Evolutionary conservation across 2,113 vertebrate genomes (phyloP), one percentile per base, ranked within the genome.

Genomic region (Crypturellus undulatus): DNA sequence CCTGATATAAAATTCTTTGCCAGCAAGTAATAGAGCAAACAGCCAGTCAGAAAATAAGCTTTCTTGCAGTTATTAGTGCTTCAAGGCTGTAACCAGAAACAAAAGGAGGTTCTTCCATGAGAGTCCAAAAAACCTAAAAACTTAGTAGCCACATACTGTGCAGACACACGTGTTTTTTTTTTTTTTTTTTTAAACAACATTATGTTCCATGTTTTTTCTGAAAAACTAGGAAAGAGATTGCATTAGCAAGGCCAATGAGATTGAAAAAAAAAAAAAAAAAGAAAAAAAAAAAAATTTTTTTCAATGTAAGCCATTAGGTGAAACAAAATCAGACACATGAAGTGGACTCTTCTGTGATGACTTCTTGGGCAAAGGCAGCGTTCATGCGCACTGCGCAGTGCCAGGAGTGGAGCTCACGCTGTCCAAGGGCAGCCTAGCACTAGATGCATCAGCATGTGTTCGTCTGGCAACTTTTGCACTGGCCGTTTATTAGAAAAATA

Each of bases 401-500:
- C 82, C 85, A 75, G 85, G 82, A 91, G 92, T 76, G 79, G 93
- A 75, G 91, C 83, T 88, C 10, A 4, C 75, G 93, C 56, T 2
- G 0, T 83, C 69, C 85, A 87, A 68, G 79, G n/a, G 83, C 22
- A 0, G 79, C 90, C 72, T 30, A 75, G n/a, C 12, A 30, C 82
- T 52, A 10, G 77, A 81, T 84, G 79, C 77, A 21, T 69, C 47
- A 84, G 78, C 3, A 0, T 83, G 64, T 85, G 79, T 72, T 65
- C 85, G 69, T 69, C 56, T 91, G 85, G 87, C 87, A 94, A 84
- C 91, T 95, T 92, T 71, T 88, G 80, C 92, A 90, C 51, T 56
- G 79, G 56, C 85, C 68, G 30, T 95, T 97, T 96, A 79, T 92
- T 85, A 84, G 79, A 92, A 91, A 93, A 93, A 87, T 79, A 90